These are phyloP conservation scores for Oostethus manadensis DNA, from an alignment of 2,113 vertebrate species.

Conservation along the genomic window DNA sequence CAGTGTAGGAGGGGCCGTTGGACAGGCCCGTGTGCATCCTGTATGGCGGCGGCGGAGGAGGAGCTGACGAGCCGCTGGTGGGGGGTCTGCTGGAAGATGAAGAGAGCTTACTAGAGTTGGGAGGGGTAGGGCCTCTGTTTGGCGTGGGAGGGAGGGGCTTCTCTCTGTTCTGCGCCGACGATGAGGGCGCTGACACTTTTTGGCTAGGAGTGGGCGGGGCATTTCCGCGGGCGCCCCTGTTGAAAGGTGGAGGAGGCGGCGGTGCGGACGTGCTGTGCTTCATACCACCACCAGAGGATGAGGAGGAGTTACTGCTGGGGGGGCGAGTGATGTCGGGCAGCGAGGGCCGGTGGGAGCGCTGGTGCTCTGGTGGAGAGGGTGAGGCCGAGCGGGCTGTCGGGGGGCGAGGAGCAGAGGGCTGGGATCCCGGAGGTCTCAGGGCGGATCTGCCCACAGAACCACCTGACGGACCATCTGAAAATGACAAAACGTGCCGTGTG, in stretches of 20 bases:
- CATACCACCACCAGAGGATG: conserved; percentile 65
- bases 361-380: conserved; percentile 71
- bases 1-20: conserved; percentile 80
- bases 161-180: conserved; percentile 74
- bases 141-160: conserved; percentile 73
- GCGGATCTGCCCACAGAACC: conserved; percentile 74
- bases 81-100: conserved; percentile 74
- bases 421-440: conserved; percentile 75
- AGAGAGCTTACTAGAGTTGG: conserved; percentile 69
- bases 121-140: conserved; percentile 68
- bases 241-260: conserved; percentile 81
- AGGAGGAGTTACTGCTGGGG: conserved; percentile 24
- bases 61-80: conserved; percentile 71
- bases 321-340: conserved; percentile 85
- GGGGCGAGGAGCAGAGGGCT: conserved; percentile 80
- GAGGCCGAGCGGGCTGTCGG: conserved; percentile 56
- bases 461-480: conserved; percentile 76
- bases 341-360: conserved; percentile 82
- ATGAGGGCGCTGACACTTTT: conserved; percentile 55
- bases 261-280: conserved; percentile 88
- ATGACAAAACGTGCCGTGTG: background rate
- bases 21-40: conserved; percentile 69
- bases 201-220: conserved; percentile 68
- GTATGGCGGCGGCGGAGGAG: conserved; percentile 80
- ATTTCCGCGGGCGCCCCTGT: conserved; percentile 65